phyloP scores from a whole-genome alignment of 1,140 invertebrate species.

The Cepaea nemoralis region DNA sequence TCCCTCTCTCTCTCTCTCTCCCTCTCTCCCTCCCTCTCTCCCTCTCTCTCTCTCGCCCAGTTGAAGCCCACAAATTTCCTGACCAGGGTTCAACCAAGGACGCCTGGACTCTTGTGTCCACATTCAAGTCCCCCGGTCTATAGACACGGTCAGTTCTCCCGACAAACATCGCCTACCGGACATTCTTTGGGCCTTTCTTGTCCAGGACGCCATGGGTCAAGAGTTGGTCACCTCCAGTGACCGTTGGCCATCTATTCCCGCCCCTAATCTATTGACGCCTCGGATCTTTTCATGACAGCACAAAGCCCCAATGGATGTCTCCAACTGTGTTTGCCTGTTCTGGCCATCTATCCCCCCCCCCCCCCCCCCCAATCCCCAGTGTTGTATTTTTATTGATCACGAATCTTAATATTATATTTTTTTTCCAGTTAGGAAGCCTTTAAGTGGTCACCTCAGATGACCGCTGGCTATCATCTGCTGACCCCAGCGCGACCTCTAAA shows the following conservation, averaged over 20 bases:
- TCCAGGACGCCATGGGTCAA: not conserved
- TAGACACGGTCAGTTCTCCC: not conserved
- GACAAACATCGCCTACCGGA: not conserved
- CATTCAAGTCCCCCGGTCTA: too few relatives aligned
- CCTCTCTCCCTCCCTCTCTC: too few relatives aligned
- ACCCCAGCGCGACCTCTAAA: not conserved
- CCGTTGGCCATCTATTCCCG: not conserved
- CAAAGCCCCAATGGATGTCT: too few relatives aligned
- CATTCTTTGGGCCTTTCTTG: not conserved
- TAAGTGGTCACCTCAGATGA: slow-evolving; percentile 16
- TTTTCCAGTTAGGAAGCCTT: not conserved
- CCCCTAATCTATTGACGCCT: too few relatives aligned
- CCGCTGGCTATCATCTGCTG: slow-evolving; percentile 13
- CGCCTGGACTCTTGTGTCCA: too few relatives aligned
- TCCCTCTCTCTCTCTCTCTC: too few relatives aligned
- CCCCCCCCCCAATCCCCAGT: not conserved
- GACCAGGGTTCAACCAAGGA: too few relatives aligned
- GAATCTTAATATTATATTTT: not conserved
- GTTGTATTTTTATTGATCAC: not conserved
- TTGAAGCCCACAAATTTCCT: too few relatives aligned
- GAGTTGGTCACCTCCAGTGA: not conserved
- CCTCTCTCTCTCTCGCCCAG: too few relatives aligned
- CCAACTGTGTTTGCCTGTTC: not conserved
- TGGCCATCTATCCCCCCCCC: too few relatives aligned
- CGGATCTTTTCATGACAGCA: too few relatives aligned